Percentiles rank a stretch among this genome's conserved stretches.
phyloP scores from a whole-genome alignment of 2,113 vertebrate genomes.

The Neoarius graeffei region DNA sequence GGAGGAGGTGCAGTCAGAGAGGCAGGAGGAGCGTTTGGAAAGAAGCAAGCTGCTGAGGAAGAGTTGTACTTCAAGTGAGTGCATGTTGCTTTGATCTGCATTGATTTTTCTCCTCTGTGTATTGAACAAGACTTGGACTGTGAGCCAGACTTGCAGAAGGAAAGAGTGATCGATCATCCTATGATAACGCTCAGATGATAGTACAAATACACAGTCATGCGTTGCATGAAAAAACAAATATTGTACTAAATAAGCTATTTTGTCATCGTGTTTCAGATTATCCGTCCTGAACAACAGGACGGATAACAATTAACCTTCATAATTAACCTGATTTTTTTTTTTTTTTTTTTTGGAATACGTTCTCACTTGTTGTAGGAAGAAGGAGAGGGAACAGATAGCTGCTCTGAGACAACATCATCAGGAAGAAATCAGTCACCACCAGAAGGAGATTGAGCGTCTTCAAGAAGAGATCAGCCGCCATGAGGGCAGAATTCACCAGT shows the following conservation, averaged over 20 bases:
- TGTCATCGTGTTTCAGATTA: not conserved
- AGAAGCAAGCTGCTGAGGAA: constrained; percentile 80
- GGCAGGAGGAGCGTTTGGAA: constrained; percentile 88
- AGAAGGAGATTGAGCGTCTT: constrained; percentile 86
- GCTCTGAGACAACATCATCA: constrained; percentile 80
- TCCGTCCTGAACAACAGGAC: not conserved
- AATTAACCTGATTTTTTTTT: not conserved
- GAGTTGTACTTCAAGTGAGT: constrained; percentile 88
- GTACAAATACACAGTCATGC: too few species aligned
- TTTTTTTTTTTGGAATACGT: not conserved
- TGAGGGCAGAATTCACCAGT: constrained; percentile 81
- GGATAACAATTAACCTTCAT: not conserved
- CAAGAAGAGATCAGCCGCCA: constrained; percentile 88
- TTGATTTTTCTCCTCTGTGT: not conserved
- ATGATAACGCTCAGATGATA: too few species aligned
- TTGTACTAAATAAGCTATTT: not conserved
- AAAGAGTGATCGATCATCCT: too few species aligned
- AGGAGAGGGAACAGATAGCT: constrained; percentile 80
- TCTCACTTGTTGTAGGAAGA: constrained; percentile 71
- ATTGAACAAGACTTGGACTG: not conserved
- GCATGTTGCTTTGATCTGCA: not conserved
- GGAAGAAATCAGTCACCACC: constrained; percentile 86
- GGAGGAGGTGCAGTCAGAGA: constrained; percentile 81
- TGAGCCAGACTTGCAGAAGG: not conserved
- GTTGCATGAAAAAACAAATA: too few species aligned